These are phyloP conservation scores for Henricia sp. DNA, from an alignment of 53 echinoderm and acorn worm genomes.

Conservation along the genomic window DNA sequence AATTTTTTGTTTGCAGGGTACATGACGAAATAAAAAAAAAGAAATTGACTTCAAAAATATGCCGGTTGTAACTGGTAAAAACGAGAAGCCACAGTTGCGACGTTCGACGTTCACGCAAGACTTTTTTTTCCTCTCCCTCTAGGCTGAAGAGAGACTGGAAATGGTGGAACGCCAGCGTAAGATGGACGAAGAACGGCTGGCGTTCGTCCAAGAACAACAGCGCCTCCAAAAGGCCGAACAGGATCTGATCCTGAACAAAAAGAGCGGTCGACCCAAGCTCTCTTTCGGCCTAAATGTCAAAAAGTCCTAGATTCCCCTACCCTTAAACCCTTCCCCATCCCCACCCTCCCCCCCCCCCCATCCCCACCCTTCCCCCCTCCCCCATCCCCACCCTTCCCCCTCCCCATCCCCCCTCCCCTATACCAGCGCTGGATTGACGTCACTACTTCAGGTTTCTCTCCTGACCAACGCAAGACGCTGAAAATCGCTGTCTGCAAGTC, in stretches of 20 bases:
- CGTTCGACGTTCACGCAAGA: slow-evolving; percentile 19
- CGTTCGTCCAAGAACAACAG: slow-evolving; percentile 93
- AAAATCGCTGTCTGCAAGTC: neutral
- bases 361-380: neutral
- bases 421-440: neutral
- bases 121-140: slow-evolving; percentile 62
- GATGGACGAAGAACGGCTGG: slow-evolving; percentile 95
- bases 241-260: slow-evolving; percentile 95
- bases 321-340: neutral
- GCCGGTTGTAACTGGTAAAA: no score
- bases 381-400: neutral
- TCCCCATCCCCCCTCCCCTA: neutral
- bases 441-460: neutral
- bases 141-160: slow-evolving; percentile 99
- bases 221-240: slow-evolving; percentile 94
- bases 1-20: no score
- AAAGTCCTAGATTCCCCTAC: slow-evolving; percentile 16
- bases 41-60: no score
- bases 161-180: slow-evolving; percentile 95
- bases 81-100: no score
- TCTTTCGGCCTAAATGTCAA: slow-evolving; percentile 87
- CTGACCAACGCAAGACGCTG: neutral
- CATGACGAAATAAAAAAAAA: no score
- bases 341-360: neutral
- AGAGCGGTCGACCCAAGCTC: slow-evolving; percentile 91